phyloP scores from a whole-genome alignment of 2,888 invertebrate species.

The Leucophenga maculata region DNA sequence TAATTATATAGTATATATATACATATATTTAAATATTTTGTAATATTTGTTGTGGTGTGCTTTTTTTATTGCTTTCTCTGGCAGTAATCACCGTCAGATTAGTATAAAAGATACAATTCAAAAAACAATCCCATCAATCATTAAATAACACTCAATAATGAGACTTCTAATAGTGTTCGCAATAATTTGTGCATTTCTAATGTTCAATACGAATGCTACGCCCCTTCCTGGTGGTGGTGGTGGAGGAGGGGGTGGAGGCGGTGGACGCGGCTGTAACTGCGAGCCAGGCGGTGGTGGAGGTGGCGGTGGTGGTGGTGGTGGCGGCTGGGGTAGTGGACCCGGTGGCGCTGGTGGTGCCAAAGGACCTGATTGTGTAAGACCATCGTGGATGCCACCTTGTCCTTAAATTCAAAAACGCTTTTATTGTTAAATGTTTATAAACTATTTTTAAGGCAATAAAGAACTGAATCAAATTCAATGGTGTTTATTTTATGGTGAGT shows the following conservation, averaged over 20 bases:
- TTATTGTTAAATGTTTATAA: too few relatives aligned
- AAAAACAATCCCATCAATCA: background rate
- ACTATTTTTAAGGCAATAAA: too few relatives aligned
- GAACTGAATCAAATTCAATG: too few relatives aligned
- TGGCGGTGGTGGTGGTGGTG: slow-evolving; percentile 44
- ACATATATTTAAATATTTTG: too few relatives aligned
- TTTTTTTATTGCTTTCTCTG: background rate
- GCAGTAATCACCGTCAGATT: background rate
- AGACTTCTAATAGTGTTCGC: background rate
- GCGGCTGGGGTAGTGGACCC: slow-evolving; percentile 41
- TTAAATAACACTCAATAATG: background rate
- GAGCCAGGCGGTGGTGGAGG: slow-evolving; percentile 47
- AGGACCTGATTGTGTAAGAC: slow-evolving; percentile 45
- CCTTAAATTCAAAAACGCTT: slow-evolving; percentile 13
- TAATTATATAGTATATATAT: too few relatives aligned
- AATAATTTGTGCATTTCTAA: background rate
- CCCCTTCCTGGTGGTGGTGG: slow-evolving; percentile 30
- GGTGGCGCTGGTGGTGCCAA: slow-evolving; percentile 41
- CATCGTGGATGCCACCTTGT: slow-evolving; percentile 46
- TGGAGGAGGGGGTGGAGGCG: slow-evolving; percentile 45
- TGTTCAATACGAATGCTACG: background rate
- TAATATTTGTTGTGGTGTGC: background rate
- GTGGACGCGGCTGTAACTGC: slow-evolving; percentile 48
- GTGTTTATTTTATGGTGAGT: too few relatives aligned
- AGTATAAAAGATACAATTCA: slow-evolving; percentile 5